Conservation (phyloP, 2,113 vertebrate genomes). For the Caloenas nicobarica region DNA sequence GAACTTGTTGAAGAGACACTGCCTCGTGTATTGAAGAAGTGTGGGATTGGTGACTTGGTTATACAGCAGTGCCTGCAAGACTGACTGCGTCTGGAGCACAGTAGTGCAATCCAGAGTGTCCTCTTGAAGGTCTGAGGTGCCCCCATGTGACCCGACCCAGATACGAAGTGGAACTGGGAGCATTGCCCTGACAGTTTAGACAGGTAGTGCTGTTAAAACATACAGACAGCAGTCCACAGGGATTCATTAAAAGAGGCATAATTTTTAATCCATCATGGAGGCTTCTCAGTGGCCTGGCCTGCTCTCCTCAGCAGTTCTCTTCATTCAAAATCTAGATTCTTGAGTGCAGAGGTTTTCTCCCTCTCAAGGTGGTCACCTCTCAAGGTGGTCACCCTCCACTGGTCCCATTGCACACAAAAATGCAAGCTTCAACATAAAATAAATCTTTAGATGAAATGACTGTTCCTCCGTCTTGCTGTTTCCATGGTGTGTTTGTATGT, state of each 20-base stretch:
- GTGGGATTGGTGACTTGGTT: neutral
- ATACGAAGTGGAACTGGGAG: neutral
- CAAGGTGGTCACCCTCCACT: neutral
- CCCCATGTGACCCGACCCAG: neutral
- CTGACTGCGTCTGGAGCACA: accelerated
- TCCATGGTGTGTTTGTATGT: neutral
- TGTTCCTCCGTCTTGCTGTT: neutral
- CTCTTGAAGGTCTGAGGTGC: neutral
- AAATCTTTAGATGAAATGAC: neutral
- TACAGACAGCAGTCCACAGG: neutral
- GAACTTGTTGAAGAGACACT: neutral
- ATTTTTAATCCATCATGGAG: neutral
- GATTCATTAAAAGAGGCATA: neutral
- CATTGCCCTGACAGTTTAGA: neutral
- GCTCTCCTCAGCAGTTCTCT: neutral
- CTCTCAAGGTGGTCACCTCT: neutral
- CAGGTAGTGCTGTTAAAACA: neutral
- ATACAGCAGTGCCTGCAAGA: neutral
- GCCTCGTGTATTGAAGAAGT: neutral
- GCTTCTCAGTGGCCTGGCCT: neutral
- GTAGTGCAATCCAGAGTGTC: too few species aligned
- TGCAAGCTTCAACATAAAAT: neutral
- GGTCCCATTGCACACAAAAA: neutral
- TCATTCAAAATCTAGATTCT: neutral
- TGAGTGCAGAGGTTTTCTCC: neutral